Conservation (phyloP, 2,888 invertebrate genomes). For the Thyatira batis region DNA sequence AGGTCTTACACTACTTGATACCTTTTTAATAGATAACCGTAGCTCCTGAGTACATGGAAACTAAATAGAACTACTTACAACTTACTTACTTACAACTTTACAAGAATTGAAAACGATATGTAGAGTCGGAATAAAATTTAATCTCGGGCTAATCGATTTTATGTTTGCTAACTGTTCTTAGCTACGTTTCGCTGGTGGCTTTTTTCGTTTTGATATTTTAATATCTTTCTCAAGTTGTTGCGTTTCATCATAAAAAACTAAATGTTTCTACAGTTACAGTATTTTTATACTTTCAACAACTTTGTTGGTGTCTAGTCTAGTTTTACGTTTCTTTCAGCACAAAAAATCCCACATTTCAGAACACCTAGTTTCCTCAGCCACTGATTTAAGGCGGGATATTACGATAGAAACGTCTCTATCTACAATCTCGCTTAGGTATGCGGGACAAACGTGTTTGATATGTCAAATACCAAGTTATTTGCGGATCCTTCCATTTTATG, state of each 20-base stretch:
- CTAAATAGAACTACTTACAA: not conserved
- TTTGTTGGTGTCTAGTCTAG: not conserved
- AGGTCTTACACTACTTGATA: not conserved
- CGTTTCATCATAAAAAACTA: too few species aligned
- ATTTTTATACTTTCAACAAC: too few species aligned
- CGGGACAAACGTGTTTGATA: not conserved
- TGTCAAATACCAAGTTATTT: constrained; percentile 2
- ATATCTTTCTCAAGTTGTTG: too few species aligned
- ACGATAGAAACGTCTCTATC: not conserved
- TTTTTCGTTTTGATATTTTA: too few species aligned
- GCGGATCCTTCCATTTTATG: not conserved
- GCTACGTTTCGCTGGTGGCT: too few species aligned
- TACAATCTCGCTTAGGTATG: not conserved
- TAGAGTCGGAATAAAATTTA: not conserved
- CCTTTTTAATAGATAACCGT: not conserved
- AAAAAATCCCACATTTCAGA: not conserved
- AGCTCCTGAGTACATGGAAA: not conserved
- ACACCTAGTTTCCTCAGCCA: not conserved
- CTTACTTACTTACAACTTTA: too few species aligned
- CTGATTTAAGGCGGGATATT: not conserved
- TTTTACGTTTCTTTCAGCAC: not conserved
- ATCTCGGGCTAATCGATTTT: too few species aligned
- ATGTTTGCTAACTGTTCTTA: too few species aligned
- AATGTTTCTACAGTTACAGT: too few species aligned
- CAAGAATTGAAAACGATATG: not conserved